Base-by-base conservation (phyloP, 2,888 invertebrate genomes). In the Lobophora halterata region DNA sequence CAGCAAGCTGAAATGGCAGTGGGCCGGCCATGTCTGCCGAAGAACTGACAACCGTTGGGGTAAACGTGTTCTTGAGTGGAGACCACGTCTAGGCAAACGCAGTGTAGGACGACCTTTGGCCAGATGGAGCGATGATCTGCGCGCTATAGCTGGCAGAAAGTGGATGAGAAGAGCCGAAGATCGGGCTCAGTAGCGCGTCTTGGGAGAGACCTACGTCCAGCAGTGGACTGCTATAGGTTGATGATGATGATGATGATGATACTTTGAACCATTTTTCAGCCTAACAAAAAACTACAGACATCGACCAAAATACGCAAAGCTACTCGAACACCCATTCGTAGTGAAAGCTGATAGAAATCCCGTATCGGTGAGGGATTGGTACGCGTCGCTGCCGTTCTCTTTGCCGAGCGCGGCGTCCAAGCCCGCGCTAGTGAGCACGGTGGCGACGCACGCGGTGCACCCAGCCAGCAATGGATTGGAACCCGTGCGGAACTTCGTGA, bases 281-380 rank as follows among this genome's bases (percentile, higher is more conserved):
- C 91, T 98, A 75, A 96, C 94, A 57, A 98, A 98, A 88, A 95
- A 98, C 89, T 96, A 96, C 80, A 92, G 93, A 73, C 91, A 94
- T 65, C 91, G 98, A 61, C 98, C 98, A 46, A 98, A 98, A 82
- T 98, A 98, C 89, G 94, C 91, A 52, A 94, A 95, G 74, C 90
- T 98, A 6, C 89, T 98, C 72, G 94, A 95, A 54, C 96, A 97
- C 70, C 90, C 93, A 9, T 97, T 98, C 80, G 94, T 98, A 33
- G 93, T 92, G 77, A 91, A 91, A 57, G 95, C 95, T 43, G 93
- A 95, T 55, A 81, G 79, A 3, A 89, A 89, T 53, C 89, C 91
- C 50, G 91, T 93, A 16, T 91, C 92, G 44, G 95, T 97, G 18
- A 94, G 93, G 26, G 90, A 92, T 36, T 98, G 98, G 98, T 97